Evolutionary conservation across 2,888 invertebrate species (phyloP), one percentile per base, ranked within the genome.

Genomic region (Rhingia campestris): DNA sequence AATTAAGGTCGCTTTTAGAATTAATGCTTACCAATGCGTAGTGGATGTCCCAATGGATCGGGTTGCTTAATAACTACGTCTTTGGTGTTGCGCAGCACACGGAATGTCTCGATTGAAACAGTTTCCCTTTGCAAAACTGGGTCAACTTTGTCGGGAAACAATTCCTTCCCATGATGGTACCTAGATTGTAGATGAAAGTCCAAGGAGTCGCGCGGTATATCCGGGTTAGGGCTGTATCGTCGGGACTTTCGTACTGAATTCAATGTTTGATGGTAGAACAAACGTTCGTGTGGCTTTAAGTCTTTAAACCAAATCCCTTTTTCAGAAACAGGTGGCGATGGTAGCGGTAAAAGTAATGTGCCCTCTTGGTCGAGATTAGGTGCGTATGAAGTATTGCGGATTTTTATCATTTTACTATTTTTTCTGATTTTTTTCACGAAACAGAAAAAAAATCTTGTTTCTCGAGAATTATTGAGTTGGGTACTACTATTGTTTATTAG

Each of bases 121-220:
- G 96, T 94, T 89, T 96, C 96, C 0, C 94, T 93, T 88, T 96
- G 96, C 77, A 95, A 88, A 85, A 93, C 92, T 0, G 94, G 89
- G 87, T 96, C 95, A 9, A 93, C 92, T 82, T 92, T 93, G 72
- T 94, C 94, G 0, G 94, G 93, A 87, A 95, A 95, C 3, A 91
- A 87, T 87, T 95, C 95, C 0, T 90, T 90, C 0, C 93, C 93
- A 81, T 96, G 95, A 87, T 94, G 92, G 89, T 96, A 96, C 0
- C 94, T 93, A 0, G 95, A 92, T 4, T 93, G 91, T 61, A 96
- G 90, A 5, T 94, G 91, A 66, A 95, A 92, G 89, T 96, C 96
- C 75, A 96, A 91, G 54, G 94, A 93, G 89, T 96, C 96, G 30
- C 92, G 91, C 0, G 96, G 95, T 37, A 91, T 88, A 56, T 87